Evolutionary conservation across 2,888 invertebrate species (phyloP).

Genomic region (Neoscelio sp.): DNA sequence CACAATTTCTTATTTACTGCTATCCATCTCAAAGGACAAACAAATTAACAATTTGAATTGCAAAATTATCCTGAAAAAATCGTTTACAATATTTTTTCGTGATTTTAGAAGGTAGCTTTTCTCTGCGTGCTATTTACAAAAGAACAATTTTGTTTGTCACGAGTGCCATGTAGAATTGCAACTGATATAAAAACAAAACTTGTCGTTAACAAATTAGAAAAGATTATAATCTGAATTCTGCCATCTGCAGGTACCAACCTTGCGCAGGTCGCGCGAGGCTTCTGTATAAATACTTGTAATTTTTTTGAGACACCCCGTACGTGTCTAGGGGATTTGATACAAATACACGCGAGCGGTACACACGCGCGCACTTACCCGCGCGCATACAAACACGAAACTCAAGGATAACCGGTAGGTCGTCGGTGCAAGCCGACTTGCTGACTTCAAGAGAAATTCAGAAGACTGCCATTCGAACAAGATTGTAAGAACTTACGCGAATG

Average conservation of each 20-base stretch:
- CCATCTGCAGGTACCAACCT: slow-evolving; percentile 20
- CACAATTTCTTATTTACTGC: slow-evolving; percentile 10
- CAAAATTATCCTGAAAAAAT: too few relatives aligned
- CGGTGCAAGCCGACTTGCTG: slow-evolving; percentile 56
- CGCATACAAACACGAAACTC: slow-evolving; percentile 68
- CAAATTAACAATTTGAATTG: too few relatives aligned
- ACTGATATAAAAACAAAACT: too few relatives aligned
- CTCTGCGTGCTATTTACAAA: too few relatives aligned
- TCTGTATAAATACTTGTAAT: slow-evolving; percentile 42
- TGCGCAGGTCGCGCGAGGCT: slow-evolving; percentile 48
- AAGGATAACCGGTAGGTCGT: slow-evolving; percentile 80
- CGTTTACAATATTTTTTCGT: too few relatives aligned
- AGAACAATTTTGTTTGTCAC: too few relatives aligned
- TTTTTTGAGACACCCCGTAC: slow-evolving; percentile 63
- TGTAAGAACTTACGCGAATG: slow-evolving; percentile 24
- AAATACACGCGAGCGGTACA: slow-evolving; percentile 4
- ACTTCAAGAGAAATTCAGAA: slow-evolving; percentile 64
- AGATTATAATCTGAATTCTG: too few relatives aligned
- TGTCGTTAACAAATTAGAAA: too few relatives aligned
- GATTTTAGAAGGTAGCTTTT: too few relatives aligned
- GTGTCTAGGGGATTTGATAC: slow-evolving; percentile 52
- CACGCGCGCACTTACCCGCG: background rate
- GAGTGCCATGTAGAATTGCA: too few relatives aligned
- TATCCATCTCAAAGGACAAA: too few relatives aligned
- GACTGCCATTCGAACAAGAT: slow-evolving; percentile 42